Evolutionary conservation across 2,888 invertebrate genomes (phyloP), one percentile per base, ranked within the genome.

Genomic region (Theodoxus fluviatilis): DNA sequence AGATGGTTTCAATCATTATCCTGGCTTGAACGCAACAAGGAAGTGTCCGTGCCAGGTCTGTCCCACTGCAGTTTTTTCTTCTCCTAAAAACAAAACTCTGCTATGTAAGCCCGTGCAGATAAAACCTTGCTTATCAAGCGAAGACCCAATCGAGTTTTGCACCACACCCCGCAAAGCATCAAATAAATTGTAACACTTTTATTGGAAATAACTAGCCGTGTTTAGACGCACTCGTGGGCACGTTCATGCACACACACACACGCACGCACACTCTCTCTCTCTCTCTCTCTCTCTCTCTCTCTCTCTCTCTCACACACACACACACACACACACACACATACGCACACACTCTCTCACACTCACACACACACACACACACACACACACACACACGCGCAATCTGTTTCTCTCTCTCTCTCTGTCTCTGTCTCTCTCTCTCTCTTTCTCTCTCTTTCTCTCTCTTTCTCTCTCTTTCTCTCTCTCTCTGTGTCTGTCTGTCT

Each of bases 191-290:
- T n/a, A 43, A 12, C 43, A 43, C 18, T 12, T 43, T 43, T 12
- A 12, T 43, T 43, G 9, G 43, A 43, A 43, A 12, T 31, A 25
- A 2, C 25, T 49, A 71, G 35, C 3, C 61, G 37, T 37, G 37
- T 37, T 35, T 37, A 61, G 35, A 61, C 61, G n/a, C 35, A 35
- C 61, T 35, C 61, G 37, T 37, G 37, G 35, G 37, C 61, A 61
- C 61, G 37, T 37, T 35, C 61, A 61, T 37, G 37, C 61, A 61
- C 61, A 61, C 61, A 35, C 61, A 61, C 61, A 35, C 61, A 61
- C 61, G n/a, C 61, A 61, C 61, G n/a, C 61, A 61, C 61, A 35
- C 61, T 35, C 35, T 18, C 61, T 35, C 61, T 18, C 61, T n/a
- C 35, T 7, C 35, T 35, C 61, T 18, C 61, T 35, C 61, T 35